Base-by-base conservation (phyloP, 2,888 invertebrate genomes). In the Aphodius granarius region DNA sequence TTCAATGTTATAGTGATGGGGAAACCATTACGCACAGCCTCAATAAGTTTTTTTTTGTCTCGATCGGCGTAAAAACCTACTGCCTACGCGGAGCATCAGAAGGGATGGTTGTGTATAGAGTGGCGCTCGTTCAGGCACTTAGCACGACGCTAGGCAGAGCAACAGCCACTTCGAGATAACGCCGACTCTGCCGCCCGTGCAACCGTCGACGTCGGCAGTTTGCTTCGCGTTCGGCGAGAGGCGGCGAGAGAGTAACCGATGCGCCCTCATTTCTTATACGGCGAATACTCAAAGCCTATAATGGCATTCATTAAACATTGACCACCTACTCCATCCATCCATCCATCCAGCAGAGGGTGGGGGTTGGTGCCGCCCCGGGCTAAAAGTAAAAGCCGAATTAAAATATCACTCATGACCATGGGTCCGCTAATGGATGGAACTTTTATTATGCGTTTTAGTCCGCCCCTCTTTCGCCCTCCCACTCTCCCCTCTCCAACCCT, bases 251-350 rank as follows among this genome's bases (percentile, higher is more conserved):
- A 43, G 43, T 43, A 43, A 43, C 43, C 43, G 2, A 43, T 43
- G 43, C 43, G 43, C 43, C 43, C 76, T 77, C 78, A 73, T 79
- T 80, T 78, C 79, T 80, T 80, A 78, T 77, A 78, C 77, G 75
- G 68, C 78, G 75, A 78, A 79, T 77, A 78, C 78, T 79, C 78
- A 78, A 80, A 81, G 81, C 81, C 82, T 81, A 81, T 82, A 82
- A 82, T 82, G 81, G 82, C 80, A 78, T 82, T 81, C 81, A 82
- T 82, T 82, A 82, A 82, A 80, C 80, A 80, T 80, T 81, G 82
- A 81, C 81, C 81, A 81, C 80, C 81, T 80, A 81, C 81, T 80
- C 80, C 79, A 79, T 77, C 80, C 76, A 43, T 43, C 43, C 43
- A n/a, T n/a, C 43, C 43, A 43, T 43, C 43, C 43, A 43, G n/a